Evolutionary conservation across 2,797 vertebrate genomes (phyloP), one percentile per base, ranked within the genome.

Genomic region (Hippopotamyrus pictus): DNA sequence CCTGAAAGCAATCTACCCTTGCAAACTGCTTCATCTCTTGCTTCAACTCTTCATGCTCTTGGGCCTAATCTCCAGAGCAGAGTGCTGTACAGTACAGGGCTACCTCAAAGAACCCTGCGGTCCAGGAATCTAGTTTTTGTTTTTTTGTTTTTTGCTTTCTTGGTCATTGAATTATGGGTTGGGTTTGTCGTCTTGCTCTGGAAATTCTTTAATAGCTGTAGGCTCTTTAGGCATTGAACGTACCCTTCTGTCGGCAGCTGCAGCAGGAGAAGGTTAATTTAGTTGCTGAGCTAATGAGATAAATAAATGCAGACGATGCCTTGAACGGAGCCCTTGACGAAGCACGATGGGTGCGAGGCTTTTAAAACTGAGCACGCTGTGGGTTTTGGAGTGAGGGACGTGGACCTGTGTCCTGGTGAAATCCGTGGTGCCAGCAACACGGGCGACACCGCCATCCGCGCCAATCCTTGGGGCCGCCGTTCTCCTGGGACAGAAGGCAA

Each of bases 401-500:
- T 62, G n/a, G 59, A 65, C 22, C 3, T 4, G 8, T 25, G 54
- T 8, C 19, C 54, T 8, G 54, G 19, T 8, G 54, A 59, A 59
- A 22, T 59, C 54, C 0, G n/a, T 3, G 54, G 54, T 22, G 54
- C 0, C n/a, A 6, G 25, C 48, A 6, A 12, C 48, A 29, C 1
- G 12, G 83, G 17, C 11, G 11, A 57, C 85, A 3, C 5, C 54
- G 6, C 12, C 3, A 0, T 41, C 51, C 5, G 14, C 29, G 54
- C 53, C 9, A 11, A 9, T 19, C 6, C 54, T 87, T 3, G 14
- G 46, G 22, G 48, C 11, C 19, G 14, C 29, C 17, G 54, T 90
- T 33, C 88, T 25, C 41, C 14, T 9, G 5, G 41, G 51, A 87
- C 86, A 73, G 88, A 12, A 89, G 93, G 92, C 92, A 94, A 95